These are phyloP conservation scores for Terebella lapidaria DNA, from an alignment of 2,888 invertebrate genomes.

Conservation along the genomic window DNA sequence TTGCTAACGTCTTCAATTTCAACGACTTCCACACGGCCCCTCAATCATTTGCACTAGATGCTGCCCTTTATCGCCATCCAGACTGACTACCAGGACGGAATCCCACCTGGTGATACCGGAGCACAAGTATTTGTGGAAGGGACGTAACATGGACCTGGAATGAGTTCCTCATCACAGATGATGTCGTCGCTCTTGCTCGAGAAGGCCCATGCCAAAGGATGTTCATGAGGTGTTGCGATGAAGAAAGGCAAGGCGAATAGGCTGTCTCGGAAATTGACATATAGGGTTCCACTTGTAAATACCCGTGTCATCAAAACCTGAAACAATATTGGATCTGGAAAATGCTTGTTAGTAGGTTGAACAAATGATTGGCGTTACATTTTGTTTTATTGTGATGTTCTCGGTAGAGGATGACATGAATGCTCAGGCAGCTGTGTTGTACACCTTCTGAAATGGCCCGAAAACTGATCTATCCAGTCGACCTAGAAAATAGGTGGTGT, in stretches of 20 bases:
- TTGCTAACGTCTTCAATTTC: no score
- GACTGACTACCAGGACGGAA: no score
- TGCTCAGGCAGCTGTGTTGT: constrained; percentile 7
- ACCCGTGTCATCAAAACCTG: background rate
- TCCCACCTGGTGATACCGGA: no score
- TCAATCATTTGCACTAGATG: no score
- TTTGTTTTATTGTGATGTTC: background rate
- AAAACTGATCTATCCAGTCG: constrained; percentile 11
- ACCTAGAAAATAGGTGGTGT: constrained; percentile 12
- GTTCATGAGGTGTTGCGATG: background rate
- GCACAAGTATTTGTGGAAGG: no score
- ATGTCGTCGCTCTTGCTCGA: no score
- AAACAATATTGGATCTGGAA: background rate
- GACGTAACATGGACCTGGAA: no score
- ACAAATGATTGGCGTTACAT: background rate
- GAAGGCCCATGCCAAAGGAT: no score
- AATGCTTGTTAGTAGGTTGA: background rate
- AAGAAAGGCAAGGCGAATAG: background rate
- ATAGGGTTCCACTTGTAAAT: background rate
- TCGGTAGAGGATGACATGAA: background rate
- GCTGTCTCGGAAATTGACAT: background rate
- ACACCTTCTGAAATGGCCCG: constrained; percentile 6
- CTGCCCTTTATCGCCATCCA: no score
- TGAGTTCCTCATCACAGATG: no score
- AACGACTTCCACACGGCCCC: no score